phyloP scores from a whole-genome alignment of 2,113 vertebrate species.

The Gopherus flavomarginatus region DNA sequence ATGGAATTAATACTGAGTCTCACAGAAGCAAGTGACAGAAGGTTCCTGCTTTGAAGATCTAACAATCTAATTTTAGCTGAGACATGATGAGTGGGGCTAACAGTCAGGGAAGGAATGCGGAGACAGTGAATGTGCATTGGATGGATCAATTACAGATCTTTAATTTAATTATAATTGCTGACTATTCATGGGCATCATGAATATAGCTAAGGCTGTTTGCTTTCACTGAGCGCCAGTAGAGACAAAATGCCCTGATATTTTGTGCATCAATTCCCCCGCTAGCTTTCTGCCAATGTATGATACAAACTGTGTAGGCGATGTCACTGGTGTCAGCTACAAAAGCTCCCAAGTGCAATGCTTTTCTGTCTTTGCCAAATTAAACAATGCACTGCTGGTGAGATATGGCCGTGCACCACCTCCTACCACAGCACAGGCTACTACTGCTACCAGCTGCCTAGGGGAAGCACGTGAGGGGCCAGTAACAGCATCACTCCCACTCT shows the following conservation, averaged over 20 bases:
- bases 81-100: neutral
- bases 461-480: neutral
- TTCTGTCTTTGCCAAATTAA: neutral
- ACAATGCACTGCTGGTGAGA: neutral
- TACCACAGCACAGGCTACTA: neutral
- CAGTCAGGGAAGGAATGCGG: constrained; percentile 54
- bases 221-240: neutral
- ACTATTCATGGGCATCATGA: constrained; percentile 3
- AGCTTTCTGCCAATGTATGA: neutral
- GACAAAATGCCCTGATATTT: constrained; percentile 4
- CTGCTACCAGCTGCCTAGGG: neutral
- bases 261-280: neutral
- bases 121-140: constrained; percentile 17
- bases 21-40: neutral
- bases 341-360: neutral
- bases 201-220: neutral
- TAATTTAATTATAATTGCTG: constrained; percentile 36
- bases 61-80: constrained; percentile 44
- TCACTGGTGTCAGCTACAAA: constrained; percentile 33
- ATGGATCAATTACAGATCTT: neutral
- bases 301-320: constrained; percentile 1
- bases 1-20: neutral
- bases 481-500: neutral
- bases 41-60: constrained; percentile 56
- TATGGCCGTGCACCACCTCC: neutral